Evolutionary conservation across 1,140 invertebrate species (phyloP).

Genomic region (Scaptomyza graminum): DNA sequence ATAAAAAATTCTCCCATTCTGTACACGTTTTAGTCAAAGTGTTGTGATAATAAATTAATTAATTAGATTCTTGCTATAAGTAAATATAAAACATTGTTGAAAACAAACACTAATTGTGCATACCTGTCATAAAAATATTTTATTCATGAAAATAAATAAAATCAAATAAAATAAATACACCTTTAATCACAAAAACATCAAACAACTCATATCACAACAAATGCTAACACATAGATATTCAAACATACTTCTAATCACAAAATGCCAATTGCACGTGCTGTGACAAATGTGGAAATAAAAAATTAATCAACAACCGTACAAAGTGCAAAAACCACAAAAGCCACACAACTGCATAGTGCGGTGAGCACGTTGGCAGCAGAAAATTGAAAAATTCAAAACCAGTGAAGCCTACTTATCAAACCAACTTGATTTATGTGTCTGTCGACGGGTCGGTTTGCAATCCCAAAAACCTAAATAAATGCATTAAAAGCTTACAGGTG

Average conservation of each 20-base stretch:
- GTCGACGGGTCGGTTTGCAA: background rate
- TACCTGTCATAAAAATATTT: too few relatives aligned
- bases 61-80: too few relatives aligned
- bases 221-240: background rate
- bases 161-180: background rate
- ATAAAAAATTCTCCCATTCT: too few relatives aligned
- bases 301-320: background rate
- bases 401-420: too few relatives aligned
- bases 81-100: too few relatives aligned
- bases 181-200: background rate
- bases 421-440: too few relatives aligned
- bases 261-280: background rate
- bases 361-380: background rate
- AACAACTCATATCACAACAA: background rate
- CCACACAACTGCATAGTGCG: background rate
- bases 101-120: too few relatives aligned
- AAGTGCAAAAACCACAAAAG: slow-evolving; percentile 1
- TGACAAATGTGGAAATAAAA: background rate
- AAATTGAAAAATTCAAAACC: slow-evolving; percentile 1
- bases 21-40: too few relatives aligned
- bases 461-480: background rate
- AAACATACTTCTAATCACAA: background rate
- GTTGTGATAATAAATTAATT: too few relatives aligned
- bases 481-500: too few relatives aligned
- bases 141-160: too few relatives aligned